Percentiles rank a stretch among this genome's conserved stretches.
phyloP scores from a whole-genome alignment of 1,140 invertebrate genomes.

The Trichonephila clavata region DNA sequence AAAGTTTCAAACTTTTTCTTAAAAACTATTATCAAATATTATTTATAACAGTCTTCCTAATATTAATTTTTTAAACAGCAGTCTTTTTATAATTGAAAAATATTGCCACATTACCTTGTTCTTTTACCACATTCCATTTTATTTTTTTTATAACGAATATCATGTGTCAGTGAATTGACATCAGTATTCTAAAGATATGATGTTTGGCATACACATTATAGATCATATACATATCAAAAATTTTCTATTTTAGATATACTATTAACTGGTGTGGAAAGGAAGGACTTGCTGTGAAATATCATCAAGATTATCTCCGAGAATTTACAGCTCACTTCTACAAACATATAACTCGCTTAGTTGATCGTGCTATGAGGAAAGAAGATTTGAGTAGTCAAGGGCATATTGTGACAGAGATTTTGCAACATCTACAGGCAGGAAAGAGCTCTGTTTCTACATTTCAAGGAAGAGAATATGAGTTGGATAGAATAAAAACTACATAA shows the following conservation, averaged over 20 bases:
- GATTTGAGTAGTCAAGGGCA: conserved; percentile 95
- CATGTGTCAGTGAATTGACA: too few relatives aligned
- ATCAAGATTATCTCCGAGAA: conserved; percentile 95
- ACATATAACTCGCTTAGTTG: conserved; percentile 95
- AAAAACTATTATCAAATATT: too few relatives aligned
- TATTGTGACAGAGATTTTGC: conserved; percentile 96
- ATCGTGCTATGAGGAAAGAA: conserved; percentile 96
- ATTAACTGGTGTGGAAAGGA: conserved; percentile 98
- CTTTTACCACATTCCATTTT: too few relatives aligned
- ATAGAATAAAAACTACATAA: conserved; percentile 92
- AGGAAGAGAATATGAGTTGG: conserved; percentile 93
- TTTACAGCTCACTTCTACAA: conserved; percentile 98
- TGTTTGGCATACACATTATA: too few relatives aligned
- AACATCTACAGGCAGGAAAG: conserved; percentile 97
- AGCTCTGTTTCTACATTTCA: conserved; percentile 98
- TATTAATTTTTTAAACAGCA: too few relatives aligned
- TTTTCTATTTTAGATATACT: conserved; percentile 86
- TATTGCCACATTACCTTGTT: too few relatives aligned
- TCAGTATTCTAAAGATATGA: too few relatives aligned
- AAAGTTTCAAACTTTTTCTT: too few relatives aligned
- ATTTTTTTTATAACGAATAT: too few relatives aligned
- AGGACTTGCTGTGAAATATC: conserved; percentile 94
- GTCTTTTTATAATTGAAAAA: too few relatives aligned
- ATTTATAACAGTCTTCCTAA: too few relatives aligned
- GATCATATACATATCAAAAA: too few relatives aligned